These are phyloP conservation scores for Holotrichia oblita DNA, from an alignment of 1,140 invertebrate genomes.

Conservation along the genomic window DNA sequence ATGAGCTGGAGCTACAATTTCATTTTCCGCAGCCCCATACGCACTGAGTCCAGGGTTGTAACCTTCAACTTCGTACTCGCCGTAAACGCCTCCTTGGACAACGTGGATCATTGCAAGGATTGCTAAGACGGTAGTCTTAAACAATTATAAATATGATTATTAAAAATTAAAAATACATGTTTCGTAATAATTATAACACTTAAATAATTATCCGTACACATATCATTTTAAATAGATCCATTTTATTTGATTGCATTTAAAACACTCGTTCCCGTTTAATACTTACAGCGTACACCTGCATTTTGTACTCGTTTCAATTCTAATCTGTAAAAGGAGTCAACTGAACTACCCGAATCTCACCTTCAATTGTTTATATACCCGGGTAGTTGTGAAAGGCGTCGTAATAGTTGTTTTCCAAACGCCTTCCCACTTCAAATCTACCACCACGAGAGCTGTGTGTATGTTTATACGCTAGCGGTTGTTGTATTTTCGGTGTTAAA, in stretches of 20 bases:
- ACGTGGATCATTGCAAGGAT: slow-evolving; percentile 49
- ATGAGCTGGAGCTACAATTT: slow-evolving; percentile 34
- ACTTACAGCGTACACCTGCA: slow-evolving; percentile 32
- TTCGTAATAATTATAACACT: background rate
- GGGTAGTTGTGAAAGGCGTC: slow-evolving; percentile 41
- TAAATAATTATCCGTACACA: background rate
- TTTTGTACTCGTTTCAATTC: background rate
- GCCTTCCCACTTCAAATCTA: slow-evolving; percentile 17
- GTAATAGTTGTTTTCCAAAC: slow-evolving; percentile 6
- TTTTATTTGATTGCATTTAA: background rate
- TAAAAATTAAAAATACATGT: background rate
- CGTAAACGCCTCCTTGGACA: slow-evolving; percentile 49
- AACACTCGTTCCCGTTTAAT: background rate
- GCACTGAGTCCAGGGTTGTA: slow-evolving; percentile 34
- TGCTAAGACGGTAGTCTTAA: slow-evolving; percentile 51
- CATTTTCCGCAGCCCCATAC: slow-evolving; percentile 43
- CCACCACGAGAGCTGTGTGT: background rate
- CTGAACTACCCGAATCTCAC: background rate
- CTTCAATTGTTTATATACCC: slow-evolving; percentile 39
- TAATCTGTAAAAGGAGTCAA: slow-evolving; percentile 18
- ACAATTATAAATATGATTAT: slow-evolving; percentile 21
- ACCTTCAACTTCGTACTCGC: slow-evolving; percentile 47
- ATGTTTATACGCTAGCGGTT: background rate
- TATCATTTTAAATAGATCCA: background rate
- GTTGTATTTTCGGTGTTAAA: background rate